Base-by-base conservation (phyloP, 2,113 vertebrate species). In the Actenoides hombroni region DNA sequence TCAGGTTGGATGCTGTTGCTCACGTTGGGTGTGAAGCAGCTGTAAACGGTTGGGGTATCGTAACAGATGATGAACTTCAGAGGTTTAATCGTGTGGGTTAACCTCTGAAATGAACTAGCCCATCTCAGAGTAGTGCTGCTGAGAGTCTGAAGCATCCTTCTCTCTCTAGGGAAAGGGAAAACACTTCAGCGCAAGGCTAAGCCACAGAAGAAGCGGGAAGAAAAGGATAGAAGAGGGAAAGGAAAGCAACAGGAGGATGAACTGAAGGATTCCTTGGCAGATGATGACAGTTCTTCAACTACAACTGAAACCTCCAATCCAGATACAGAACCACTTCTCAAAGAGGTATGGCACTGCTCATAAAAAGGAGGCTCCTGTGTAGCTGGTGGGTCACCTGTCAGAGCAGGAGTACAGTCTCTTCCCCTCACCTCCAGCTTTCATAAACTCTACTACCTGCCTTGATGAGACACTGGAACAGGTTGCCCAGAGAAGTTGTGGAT, bases 221-320 rank as follows among this genome's bases (percentile, higher is more conserved):
- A 99, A 95, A 99, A 98, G 88, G 99, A 99, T 51, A 99, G 98
- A 95, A 99, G 98, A 95, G 97, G 96, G n/a, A 98, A 98, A 88
- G 98, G 96, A 86, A 99, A 98, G 94, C 97, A 96, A 51, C 98
- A 97, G 75, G 98, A 99, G 46, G 99, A 99, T 24, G 99, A 99
- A 79, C 97, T 99, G 23, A 99, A 99, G 84, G 99, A 99, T 87
- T 97, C 98, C 33, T 94, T 99, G 96, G 99, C 98, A 51, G 99
- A 99, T 33, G 99, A 99, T 28, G 99, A 99, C 98, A 99, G 99
- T 97, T 99, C 99, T 94, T 99, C 99, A 92, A 99, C 99, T 25
- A 99, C 99, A 86, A 99, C 99, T 26, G 99, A 99, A 98, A 99
- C 99, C 85, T 99, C 99, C 76, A 99, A 99, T 94, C 99, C 99